Evolutionary conservation across 2,888 invertebrate species (phyloP).

Genomic region (Neoaliturus tenellus): DNA sequence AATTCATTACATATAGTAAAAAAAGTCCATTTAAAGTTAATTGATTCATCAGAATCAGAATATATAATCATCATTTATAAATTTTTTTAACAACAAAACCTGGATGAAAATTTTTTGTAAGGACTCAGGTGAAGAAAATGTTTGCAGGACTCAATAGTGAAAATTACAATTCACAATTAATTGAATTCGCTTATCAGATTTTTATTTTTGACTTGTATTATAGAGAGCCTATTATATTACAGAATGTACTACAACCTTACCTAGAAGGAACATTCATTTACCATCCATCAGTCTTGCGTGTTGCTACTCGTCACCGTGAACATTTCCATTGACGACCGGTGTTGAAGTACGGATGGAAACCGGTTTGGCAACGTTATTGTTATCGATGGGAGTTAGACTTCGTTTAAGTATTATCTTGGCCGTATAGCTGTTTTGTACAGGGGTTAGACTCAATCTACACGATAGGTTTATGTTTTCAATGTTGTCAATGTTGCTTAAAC

Average conservation of each 20-base stretch:
- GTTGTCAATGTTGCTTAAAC: not conserved
- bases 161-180: not conserved
- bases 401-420: conserved; percentile 8
- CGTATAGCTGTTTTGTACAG: not conserved
- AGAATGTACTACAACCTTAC: not conserved
- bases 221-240: no score
- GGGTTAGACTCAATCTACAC: not conserved
- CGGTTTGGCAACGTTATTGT: not conserved
- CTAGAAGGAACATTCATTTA: not conserved
- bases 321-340: not conserved
- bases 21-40: no score
- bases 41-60: no score
- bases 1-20: no score
- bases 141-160: not conserved
- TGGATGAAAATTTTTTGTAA: not conserved
- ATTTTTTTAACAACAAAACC: no score
- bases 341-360: not conserved
- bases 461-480: not conserved
- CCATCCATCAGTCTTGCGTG: not conserved
- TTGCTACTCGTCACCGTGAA: not conserved
- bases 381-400: not conserved
- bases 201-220: no score
- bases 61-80: no score
- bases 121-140: no score
- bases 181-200: no score